phyloP scores from a whole-genome alignment of 2,113 vertebrate species.

The Tragelaphus imberbis region DNA sequence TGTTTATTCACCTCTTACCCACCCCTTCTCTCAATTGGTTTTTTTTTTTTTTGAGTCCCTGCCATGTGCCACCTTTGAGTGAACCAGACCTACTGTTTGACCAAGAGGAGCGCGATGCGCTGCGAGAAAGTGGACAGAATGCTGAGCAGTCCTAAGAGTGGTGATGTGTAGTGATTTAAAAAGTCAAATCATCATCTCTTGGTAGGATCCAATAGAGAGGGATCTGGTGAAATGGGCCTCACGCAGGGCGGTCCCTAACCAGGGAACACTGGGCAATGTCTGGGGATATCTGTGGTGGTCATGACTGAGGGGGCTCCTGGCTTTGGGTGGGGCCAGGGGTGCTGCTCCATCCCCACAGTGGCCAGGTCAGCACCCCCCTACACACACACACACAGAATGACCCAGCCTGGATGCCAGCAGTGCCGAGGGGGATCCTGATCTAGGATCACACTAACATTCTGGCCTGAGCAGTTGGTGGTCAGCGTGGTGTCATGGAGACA shows the following conservation, averaged over 20 bases:
- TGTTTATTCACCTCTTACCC: not conserved
- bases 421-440: not conserved
- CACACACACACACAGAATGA: not conserved
- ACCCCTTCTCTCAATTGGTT: not conserved
- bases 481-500: not conserved
- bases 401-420: not conserved
- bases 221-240: not conserved
- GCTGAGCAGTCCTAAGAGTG: not conserved
- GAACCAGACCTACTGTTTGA: not conserved
- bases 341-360: not conserved
- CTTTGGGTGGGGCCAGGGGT: not conserved
- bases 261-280: not conserved
- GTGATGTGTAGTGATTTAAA: not conserved
- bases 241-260: not conserved
- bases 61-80: not conserved
- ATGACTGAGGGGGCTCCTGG: not conserved
- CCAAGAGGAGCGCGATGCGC: rapidly evolving
- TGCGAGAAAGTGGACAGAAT: not conserved
- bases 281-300: not conserved
- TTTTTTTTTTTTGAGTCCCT: not conserved
- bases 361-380: not conserved
- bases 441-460: not conserved
- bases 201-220: not conserved
- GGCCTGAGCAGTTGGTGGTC: not conserved
- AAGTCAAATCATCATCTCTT: not conserved